Percentiles rank a stretch among this genome's conserved stretches.
Conservation (phyloP, 2,113 vertebrate genomes). For the Python bivittatus region DNA sequence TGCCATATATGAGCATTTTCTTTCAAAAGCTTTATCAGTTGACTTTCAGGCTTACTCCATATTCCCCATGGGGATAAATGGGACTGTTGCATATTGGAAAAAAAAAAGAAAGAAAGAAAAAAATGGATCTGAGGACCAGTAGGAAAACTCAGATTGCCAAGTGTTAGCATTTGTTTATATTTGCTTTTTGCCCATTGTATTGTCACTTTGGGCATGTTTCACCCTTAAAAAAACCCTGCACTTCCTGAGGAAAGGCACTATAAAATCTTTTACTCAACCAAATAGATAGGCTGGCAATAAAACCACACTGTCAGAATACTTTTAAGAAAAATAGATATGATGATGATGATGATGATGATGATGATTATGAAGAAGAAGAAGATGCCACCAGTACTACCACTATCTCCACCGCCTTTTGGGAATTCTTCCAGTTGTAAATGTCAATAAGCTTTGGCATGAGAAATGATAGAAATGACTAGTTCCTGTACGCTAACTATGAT, state of each 20-base stretch:
- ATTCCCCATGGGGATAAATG: background rate
- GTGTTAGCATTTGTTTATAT: constrained; percentile 37
- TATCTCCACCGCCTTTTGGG: constrained; percentile 19
- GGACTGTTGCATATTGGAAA: background rate
- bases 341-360: constrained; percentile 39
- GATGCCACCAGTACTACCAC: background rate
- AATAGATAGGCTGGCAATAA: constrained; percentile 59
- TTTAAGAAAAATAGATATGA: constrained; percentile 50
- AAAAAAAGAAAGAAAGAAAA: background rate
- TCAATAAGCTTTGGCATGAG: constrained; percentile 28
- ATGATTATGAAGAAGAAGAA: constrained; percentile 41
- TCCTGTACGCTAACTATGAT: constrained; percentile 16
- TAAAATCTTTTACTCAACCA: constrained; percentile 44
- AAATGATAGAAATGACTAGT: constrained; percentile 53
- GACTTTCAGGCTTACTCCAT: background rate
- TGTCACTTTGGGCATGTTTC: constrained; percentile 22
- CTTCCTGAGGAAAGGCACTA: constrained; percentile 36
- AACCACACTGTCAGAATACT: constrained; percentile 57
- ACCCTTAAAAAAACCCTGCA: constrained; percentile 17
- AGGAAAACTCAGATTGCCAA: constrained; percentile 24
- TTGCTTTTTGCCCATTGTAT: constrained; percentile 22
- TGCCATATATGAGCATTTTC: background rate
- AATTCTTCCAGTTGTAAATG: constrained; percentile 48
- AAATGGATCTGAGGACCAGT: background rate
- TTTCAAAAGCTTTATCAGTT: background rate